phyloP scores from a whole-genome alignment of 35 echinoderm and acorn worm genomes.

The Apostichopus japonicus region DNA sequence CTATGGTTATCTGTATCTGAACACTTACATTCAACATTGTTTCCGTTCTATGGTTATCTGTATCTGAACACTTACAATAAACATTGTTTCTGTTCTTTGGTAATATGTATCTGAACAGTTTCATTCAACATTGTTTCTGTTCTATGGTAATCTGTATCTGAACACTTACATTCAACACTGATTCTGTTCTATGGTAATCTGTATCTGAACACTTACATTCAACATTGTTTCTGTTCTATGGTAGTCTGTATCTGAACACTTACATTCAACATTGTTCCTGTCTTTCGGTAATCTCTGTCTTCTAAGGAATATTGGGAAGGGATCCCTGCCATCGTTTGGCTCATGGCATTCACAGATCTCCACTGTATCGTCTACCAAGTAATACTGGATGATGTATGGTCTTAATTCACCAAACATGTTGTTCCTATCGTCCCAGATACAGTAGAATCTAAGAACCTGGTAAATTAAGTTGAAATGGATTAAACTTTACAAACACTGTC shows the following conservation, averaged over 20 bases:
- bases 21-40: no score
- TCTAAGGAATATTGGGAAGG: conserved; percentile 87
- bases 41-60: no score
- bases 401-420: conserved; percentile 98
- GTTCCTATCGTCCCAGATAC: conserved; percentile 93
- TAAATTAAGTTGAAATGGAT: neutral
- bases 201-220: no score
- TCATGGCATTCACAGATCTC: conserved; percentile 94
- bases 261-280: conserved; percentile 95
- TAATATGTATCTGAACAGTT: no score
- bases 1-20: no score
- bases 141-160: no score
- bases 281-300: conserved; percentile 94
- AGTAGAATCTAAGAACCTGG: conserved; percentile 95
- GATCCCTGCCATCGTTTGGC: conserved; percentile 94
- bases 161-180: no score
- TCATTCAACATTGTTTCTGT: no score
- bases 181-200: no score
- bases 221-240: neutral
- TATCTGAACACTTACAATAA: no score
- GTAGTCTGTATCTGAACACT: conserved; percentile 10
- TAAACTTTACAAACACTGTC: no score
- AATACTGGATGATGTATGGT: conserved; percentile 97
- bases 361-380: conserved; percentile 94
- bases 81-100: no score